Conservation (phyloP, 2,797 vertebrate species). For the Argyrosomus regius region DNA sequence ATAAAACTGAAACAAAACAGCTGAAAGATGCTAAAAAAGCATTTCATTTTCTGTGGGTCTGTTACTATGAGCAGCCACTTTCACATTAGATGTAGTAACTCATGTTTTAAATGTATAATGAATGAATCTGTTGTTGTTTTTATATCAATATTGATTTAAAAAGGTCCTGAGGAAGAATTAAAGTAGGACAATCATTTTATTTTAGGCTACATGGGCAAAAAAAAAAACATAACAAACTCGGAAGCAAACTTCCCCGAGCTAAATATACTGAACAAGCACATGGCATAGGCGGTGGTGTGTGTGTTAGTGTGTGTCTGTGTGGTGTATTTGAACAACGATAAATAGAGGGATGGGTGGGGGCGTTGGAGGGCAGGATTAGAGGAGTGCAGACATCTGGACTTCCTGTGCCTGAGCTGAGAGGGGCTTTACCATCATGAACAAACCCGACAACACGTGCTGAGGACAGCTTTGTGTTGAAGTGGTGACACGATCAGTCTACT, state of each 20-base stretch:
- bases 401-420: conserved; percentile 50
- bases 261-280: conserved; percentile 26
- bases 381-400: conserved; percentile 71
- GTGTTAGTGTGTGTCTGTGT: background rate
- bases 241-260: background rate
- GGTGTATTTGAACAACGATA: conserved; percentile 35
- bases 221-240: background rate
- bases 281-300: conserved; percentile 23
- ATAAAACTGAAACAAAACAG: background rate
- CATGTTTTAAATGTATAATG: too few relatives aligned
- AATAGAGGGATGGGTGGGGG: conserved; percentile 34
- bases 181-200: background rate
- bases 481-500: background rate
- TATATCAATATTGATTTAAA: conserved; percentile 1
- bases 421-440: conserved; percentile 50
- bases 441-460: conserved; percentile 48
- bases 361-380: conserved; percentile 65
- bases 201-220: background rate
- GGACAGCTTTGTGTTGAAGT: background rate
- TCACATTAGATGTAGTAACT: background rate
- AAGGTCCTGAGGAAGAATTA: background rate
- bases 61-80: background rate
- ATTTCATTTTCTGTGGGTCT: background rate
- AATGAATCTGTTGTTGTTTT: background rate
- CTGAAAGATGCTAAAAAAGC: background rate